Conservation (phyloP, 2,113 vertebrate species). For the Lepus europaeus region DNA sequence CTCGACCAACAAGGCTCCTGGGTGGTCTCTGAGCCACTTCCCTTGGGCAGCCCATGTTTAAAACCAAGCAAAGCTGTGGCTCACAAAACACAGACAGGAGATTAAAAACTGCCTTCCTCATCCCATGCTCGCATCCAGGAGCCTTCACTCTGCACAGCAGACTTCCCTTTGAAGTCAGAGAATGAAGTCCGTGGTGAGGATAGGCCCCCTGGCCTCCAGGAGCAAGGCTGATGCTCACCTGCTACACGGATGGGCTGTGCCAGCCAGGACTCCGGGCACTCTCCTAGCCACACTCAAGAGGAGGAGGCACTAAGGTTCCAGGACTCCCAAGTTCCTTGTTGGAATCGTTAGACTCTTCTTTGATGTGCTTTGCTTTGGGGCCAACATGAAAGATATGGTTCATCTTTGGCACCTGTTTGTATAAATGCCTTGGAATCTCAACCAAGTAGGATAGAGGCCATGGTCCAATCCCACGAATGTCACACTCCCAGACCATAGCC, state of each 20-base stretch:
- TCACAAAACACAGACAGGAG: constrained; percentile 51
- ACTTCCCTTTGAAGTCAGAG: constrained; percentile 67
- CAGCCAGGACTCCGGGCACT: neutral
- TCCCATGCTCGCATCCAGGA: neutral
- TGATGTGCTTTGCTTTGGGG: neutral
- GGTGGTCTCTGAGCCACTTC: neutral
- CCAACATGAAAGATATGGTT: neutral
- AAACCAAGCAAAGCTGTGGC: neutral
- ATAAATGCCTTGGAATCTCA: constrained; percentile 9
- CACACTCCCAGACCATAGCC: neutral
- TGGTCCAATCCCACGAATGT: no score
- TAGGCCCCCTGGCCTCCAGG: neutral
- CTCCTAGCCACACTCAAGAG: neutral
- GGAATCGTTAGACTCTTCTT: constrained; percentile 43
- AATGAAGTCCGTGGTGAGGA: constrained; percentile 7
- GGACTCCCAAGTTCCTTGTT: constrained; percentile 23
- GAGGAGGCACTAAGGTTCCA: constrained; percentile 27
- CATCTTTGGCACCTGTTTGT: neutral
- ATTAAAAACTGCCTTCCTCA: constrained; percentile 19
- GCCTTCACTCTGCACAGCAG: neutral
- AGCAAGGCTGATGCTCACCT: constrained; percentile 46
- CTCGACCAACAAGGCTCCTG: constrained; percentile 10
- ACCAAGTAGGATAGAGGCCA: neutral
- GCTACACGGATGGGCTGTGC: neutral
- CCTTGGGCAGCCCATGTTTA: neutral